phyloP scores from a whole-genome alignment of 2,113 vertebrate species.

The Oxygymnocypris stewartii region DNA sequence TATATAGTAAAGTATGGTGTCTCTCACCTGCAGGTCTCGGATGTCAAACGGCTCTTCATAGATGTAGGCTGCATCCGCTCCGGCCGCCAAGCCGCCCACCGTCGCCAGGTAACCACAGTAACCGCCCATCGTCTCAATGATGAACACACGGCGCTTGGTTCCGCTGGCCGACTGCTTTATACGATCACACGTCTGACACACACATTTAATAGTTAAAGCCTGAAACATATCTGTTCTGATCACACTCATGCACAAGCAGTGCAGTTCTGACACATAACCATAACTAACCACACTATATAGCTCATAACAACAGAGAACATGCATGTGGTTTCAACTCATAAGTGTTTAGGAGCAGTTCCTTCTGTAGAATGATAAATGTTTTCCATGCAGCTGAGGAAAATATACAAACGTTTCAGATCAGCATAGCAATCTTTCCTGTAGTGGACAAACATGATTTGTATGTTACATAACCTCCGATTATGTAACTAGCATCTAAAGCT shows the following conservation, averaged over 20 bases:
- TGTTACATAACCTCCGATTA: neutral
- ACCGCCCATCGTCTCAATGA: conserved; percentile 98
- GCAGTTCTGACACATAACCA: neutral
- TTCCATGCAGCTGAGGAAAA: neutral
- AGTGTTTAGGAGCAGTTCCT: neutral
- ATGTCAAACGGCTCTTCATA: conserved; percentile 95
- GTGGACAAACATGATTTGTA: neutral
- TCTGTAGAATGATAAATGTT: neutral
- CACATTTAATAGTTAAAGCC: neutral
- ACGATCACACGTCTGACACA: conserved; percentile 89
- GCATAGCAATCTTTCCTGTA: neutral
- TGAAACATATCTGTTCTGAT: neutral
- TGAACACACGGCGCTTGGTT: conserved; percentile 94
- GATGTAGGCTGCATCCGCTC: conserved; percentile 93
- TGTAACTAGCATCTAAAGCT: neutral
- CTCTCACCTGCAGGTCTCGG: conserved; percentile 88
- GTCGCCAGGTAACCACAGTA: conserved; percentile 96
- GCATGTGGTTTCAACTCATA: conserved; percentile 9
- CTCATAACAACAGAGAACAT: conserved; percentile 19
- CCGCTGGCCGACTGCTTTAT: conserved; percentile 97
- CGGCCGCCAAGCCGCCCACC: conserved; percentile 86
- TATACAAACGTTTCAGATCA: conserved; percentile 2
- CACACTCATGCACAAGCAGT: neutral
- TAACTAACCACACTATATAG: too few species aligned
- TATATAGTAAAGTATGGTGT: neutral